These are phyloP conservation scores for Dolichoris vasculosae DNA, from an alignment of 1,140 invertebrate species.

Conservation along the genomic window DNA sequence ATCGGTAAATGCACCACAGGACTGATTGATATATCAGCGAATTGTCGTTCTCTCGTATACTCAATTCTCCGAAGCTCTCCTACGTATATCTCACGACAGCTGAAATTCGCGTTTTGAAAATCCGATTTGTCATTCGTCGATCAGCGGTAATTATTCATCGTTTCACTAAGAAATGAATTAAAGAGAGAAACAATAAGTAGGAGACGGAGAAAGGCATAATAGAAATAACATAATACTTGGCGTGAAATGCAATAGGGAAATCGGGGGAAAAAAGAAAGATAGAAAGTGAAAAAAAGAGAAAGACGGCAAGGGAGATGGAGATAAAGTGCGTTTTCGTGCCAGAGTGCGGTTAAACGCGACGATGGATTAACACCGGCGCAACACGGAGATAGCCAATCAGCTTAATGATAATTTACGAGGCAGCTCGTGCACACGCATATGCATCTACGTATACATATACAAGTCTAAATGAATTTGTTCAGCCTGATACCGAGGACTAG, in stretches of 20 bases:
- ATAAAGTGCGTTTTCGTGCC: constrained; percentile 41
- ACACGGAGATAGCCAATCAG: constrained; percentile 37
- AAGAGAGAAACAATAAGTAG: background rate
- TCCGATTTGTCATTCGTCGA: constrained; percentile 39
- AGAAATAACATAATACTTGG: constrained; percentile 21
- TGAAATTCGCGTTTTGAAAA: constrained; percentile 39
- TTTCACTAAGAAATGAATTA: constrained; percentile 14
- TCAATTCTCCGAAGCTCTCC: background rate
- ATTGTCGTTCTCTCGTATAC: constrained; percentile 13
- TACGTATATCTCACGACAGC: background rate
- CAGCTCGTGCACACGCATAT: background rate
- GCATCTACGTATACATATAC: background rate
- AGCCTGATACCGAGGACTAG: background rate
- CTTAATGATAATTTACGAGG: constrained; percentile 53
- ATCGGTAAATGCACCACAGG: background rate
- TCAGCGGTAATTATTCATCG: constrained; percentile 26
- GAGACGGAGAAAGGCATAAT: background rate
- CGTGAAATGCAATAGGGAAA: background rate
- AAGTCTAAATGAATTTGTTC: constrained; percentile 24
- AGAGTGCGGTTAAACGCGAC: constrained; percentile 32
- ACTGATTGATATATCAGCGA: constrained; percentile 46
- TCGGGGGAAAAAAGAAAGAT: background rate
- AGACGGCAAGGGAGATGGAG: background rate
- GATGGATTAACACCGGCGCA: constrained; percentile 45
- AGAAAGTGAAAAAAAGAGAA: background rate